Evolutionary conservation across 2,888 invertebrate species (phyloP).

Genomic region (Anoplius nigerrimus): DNA sequence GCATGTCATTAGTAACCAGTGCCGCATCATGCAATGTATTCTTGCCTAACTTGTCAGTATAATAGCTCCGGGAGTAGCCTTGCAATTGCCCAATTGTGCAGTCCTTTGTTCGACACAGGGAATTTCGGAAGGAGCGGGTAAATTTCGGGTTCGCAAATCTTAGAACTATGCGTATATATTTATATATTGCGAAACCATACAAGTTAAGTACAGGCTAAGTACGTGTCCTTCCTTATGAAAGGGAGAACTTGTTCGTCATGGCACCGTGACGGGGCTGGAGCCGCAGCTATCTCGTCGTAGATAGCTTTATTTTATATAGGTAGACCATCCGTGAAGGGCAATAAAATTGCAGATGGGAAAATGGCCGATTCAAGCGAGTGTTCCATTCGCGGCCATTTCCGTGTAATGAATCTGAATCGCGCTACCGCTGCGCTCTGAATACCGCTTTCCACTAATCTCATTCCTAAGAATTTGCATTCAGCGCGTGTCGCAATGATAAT

Average conservation of each 20-base stretch:
- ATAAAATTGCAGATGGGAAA: neutral
- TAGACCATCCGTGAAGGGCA: no score
- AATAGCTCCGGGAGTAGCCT: no score
- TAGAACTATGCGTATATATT: neutral
- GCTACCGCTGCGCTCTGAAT: neutral
- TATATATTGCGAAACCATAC: neutral
- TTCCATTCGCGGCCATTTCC: neutral
- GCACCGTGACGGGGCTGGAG: neutral
- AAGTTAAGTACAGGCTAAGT: neutral
- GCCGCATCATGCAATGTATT: no score
- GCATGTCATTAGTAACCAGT: no score
- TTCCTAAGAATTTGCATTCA: constrained; percentile 7
- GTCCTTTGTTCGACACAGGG: no score
- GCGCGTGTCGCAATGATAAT: neutral
- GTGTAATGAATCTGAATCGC: neutral
- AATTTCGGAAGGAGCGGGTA: no score
- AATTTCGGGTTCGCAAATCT: neutral
- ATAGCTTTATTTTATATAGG: no score
- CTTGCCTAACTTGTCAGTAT: no score
- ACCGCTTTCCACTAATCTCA: neutral
- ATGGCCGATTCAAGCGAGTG: neutral
- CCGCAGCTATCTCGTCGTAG: neutral
- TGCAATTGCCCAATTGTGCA: no score
- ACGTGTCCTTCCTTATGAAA: neutral
- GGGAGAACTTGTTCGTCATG: neutral